Evolutionary conservation across 2,113 vertebrate species (phyloP), one percentile per base, ranked within the genome.

Genomic region (Myrmecobius fasciatus): DNA sequence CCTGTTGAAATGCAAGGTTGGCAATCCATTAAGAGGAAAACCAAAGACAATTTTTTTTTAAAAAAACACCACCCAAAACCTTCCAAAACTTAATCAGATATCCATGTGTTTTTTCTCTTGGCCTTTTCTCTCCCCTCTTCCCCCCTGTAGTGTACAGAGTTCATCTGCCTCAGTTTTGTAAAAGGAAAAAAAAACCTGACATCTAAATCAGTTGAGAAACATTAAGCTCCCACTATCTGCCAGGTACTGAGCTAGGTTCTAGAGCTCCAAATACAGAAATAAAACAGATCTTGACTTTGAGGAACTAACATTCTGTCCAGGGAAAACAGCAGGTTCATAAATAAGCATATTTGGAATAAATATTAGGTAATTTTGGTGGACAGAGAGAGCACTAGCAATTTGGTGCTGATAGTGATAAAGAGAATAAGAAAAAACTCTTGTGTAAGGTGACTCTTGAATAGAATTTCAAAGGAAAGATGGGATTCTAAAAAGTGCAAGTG

Each of bases 11-110:
- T 25, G 52, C 43, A 6, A 12, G 48, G 51, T n/a, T 95, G 52
- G 90, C 47, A 89, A 94, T 93, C 49, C 25, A 49, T 89, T 95
- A 96, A 92, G 3, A 25, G 83, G 36, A 83, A 94, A 53, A 5
- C 22, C 88, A 91, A 93, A 92, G 54, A 43, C 54, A 83, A 0
- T 54, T 60, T 49, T 12, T 90, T 94, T 94, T 92, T 0, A 36
- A 31, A 60, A 60, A 75, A 83, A 43, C 36, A 36, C 28, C 31
- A 67, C 31, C 0, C 14, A 36, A 67, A 67, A 4, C 56, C 1
- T 47, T 3, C 0, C 43, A 17, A 26, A 26, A 36, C 89, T 53
- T 60, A 17, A 91, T 91, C 0, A 6, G 46, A 22, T 25, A 31
- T 24, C 5, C 0, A 0, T 43, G 0, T 48, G 20, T 92, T 8